These are phyloP conservation scores for Lasioglossum leucozonium DNA, from an alignment of 2,888 invertebrate genomes.

Conservation along the genomic window DNA sequence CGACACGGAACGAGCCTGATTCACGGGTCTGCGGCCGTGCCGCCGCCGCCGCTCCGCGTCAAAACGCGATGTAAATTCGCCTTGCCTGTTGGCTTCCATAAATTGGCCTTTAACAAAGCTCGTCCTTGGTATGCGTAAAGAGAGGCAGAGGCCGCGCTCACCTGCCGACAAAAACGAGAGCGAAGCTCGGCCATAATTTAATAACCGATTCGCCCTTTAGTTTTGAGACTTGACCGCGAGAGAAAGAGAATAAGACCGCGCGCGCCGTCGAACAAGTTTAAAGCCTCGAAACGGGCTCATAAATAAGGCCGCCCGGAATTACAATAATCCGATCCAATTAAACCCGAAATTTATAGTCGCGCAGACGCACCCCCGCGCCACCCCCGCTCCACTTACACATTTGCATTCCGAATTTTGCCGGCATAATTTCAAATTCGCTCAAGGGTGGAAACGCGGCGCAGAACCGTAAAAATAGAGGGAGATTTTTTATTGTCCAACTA, in stretches of 20 bases:
- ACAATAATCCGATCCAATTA: constrained; percentile 83
- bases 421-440: constrained; percentile 81
- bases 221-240: constrained; percentile 59
- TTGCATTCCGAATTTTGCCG: constrained; percentile 82
- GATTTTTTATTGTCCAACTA: neutral
- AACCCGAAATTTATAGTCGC: constrained; percentile 81
- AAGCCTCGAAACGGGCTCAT: constrained; percentile 74
- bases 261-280: constrained; percentile 62
- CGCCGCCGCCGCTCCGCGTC: constrained; percentile 25
- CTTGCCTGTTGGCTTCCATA: constrained; percentile 55
- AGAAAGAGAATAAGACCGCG: constrained; percentile 51
- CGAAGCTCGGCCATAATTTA: constrained; percentile 77
- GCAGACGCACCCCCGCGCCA: constrained; percentile 56
- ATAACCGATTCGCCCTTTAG: constrained; percentile 77
- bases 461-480: neutral
- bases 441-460: constrained; percentile 44
- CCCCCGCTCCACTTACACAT: constrained; percentile 62
- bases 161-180: constrained; percentile 72
- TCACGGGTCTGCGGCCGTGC: constrained; percentile 30
- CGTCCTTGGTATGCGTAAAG: constrained; percentile 69
- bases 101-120: constrained; percentile 68
- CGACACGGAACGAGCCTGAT: constrained; percentile 47
- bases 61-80: constrained; percentile 43
- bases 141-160: constrained; percentile 68
- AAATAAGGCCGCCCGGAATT: constrained; percentile 80